These are phyloP conservation scores for Coelogynopora nodosa DNA, from an alignment of 2,888 invertebrate genomes.

Conservation along the genomic window DNA sequence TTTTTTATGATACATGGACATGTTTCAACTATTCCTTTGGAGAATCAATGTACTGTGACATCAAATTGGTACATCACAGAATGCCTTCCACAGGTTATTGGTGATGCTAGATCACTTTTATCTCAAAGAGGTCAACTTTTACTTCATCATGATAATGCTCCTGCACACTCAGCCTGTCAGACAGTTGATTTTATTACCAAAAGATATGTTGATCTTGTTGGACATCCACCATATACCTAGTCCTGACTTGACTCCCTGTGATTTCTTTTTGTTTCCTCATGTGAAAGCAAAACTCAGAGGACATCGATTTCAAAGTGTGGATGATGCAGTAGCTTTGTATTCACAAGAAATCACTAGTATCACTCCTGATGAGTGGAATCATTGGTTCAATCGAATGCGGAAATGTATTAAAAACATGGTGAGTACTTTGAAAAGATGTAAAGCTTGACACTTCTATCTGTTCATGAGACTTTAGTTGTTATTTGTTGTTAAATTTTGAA, in stretches of 20 bases:
- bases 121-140: neutral
- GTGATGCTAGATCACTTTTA: neutral
- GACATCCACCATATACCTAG: constrained; percentile 27
- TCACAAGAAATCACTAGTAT: neutral
- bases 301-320: neutral
- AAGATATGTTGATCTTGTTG: neutral
- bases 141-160: constrained; percentile 19
- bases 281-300: neutral
- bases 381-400: neutral
- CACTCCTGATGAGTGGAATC: neutral
- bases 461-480: neutral
- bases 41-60: neutral
- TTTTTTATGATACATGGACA: neutral
- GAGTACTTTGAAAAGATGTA: neutral
- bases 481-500: neutral
- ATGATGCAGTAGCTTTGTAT: neutral
- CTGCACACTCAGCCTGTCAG: neutral
- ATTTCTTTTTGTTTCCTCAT: neutral
- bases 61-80: neutral
- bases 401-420: neutral
- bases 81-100: neutral
- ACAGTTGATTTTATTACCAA: neutral
- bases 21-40: neutral
- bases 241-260: constrained; percentile 17
- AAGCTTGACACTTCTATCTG: neutral